Base-by-base conservation (phyloP, 2,888 invertebrate species). In the Pollenia labialis region DNA sequence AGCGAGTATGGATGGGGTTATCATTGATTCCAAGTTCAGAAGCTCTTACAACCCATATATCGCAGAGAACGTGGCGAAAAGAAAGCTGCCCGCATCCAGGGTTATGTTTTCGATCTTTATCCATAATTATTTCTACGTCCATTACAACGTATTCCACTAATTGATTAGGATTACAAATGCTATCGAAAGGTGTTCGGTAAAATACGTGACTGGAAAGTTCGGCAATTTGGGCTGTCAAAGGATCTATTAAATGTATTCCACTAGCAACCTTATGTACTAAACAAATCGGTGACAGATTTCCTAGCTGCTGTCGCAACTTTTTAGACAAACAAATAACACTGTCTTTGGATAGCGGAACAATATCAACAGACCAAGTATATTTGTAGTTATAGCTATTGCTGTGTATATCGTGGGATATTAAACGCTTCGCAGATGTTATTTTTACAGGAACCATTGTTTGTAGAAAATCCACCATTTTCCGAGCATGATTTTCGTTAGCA, bases 331-430 rank as follows among this genome's bases (percentile, higher is more conserved):
- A 99, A 1, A 99, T 96, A 66, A 98, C 94, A 92, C 97, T 97
- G 92, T 98, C 98, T 93, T 99, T 99, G 18, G 99, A 99, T 77
- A 99, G 93, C 0, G 99, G 99, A 0, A 98, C 98, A 90, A 99
- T 97, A 93, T 99, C 99, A 88, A 99, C 96, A 87, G 97, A 97
- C 93, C 95, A 97, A 8, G 98, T 97, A 92, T 97, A 97, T 93
- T 99, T 99, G 94, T 99, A 99, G 93, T 99, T 99, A 94, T 97
- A 99, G 14, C 96, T 95, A 92, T 99, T 99, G 93, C 97, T 99
- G 93, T 98, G 98, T 81, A 98, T 97, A 93, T 99, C 99, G 91
- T 99, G 99, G 0, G 99, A 99, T 90, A 99, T 97, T 56, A 99
- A 94, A 91, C 98, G 98, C 93, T 99, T 99, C 0, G 99, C 98